Conservation (phyloP, 2,888 invertebrate species). For the Taphrorychus bicolor region DNA sequence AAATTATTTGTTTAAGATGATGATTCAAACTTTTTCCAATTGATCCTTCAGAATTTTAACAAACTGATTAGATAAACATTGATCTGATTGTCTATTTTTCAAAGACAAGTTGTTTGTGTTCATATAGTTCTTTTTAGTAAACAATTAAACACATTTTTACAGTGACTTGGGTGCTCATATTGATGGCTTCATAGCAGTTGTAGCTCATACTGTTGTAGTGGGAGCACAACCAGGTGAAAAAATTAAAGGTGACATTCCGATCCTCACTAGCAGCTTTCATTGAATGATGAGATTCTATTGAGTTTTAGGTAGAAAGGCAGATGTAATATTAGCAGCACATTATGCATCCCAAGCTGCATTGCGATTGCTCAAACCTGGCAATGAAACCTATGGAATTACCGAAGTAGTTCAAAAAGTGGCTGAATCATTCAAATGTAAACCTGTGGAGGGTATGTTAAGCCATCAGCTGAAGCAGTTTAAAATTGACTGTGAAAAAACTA, state of each 20-base stretch:
- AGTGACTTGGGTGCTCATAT: conserved; percentile 98
- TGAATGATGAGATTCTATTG: too few relatives aligned
- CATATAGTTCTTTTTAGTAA: neutral
- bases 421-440: conserved; percentile 94
- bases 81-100: neutral
- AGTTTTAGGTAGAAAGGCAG: conserved; percentile 75
- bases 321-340: conserved; percentile 94
- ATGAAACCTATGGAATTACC: conserved; percentile 90
- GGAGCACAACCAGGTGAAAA: conserved; percentile 78
- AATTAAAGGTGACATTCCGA: conserved; percentile 67
- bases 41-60: conserved; percentile 48
- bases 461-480: conserved; percentile 96
- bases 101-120: neutral
- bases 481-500: conserved; percentile 97
- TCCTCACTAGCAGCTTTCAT: neutral
- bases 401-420: conserved; percentile 93
- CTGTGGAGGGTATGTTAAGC: conserved; percentile 93
- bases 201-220: conserved; percentile 93
- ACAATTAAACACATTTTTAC: conserved; percentile 48
- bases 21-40: conserved; percentile 48
- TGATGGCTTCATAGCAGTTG: conserved; percentile 98
- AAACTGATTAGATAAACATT: conserved; percentile 34
- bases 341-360: conserved; percentile 95
- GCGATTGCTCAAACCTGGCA: conserved; percentile 83
- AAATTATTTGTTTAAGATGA: conserved; percentile 32